Percentiles rank a stretch among this genome's conserved stretches.
phyloP scores from a whole-genome alignment of 2,888 invertebrate species.

The Hofmannophila pseudospretella region DNA sequence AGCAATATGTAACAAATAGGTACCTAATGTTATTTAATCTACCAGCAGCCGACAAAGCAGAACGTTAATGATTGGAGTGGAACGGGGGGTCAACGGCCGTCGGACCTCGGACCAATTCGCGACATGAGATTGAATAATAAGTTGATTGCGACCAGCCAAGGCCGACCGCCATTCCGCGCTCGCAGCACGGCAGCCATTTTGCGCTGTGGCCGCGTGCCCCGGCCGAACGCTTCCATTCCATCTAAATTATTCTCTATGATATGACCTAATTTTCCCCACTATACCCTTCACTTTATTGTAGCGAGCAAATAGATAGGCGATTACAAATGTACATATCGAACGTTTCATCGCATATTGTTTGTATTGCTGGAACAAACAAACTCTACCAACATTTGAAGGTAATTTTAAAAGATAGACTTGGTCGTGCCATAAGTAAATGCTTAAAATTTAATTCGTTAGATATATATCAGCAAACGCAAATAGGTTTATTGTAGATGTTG shows the following conservation, averaged over 20 bases:
- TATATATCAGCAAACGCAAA: conserved; percentile 10
- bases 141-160: conserved; percentile 71
- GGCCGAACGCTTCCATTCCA: conserved; percentile 34
- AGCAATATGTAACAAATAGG: conserved; percentile 18
- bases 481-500: conserved; percentile 9
- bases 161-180: conserved; percentile 64
- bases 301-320: background rate
- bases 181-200: conserved; percentile 60
- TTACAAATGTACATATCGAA: too few species aligned
- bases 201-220: conserved; percentile 32
- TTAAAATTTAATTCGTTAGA: too few species aligned
- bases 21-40: conserved; percentile 22
- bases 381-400: too few species aligned
- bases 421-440: too few species aligned
- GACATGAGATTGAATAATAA: conserved; percentile 78
- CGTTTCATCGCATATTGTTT: too few species aligned
- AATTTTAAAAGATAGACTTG: too few species aligned
- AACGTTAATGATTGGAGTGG: conserved; percentile 44
- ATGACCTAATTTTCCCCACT: conserved; percentile 36
- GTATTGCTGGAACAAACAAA: background rate
- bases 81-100: conserved; percentile 57
- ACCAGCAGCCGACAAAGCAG: conserved; percentile 23
- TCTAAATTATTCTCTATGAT: conserved; percentile 24
- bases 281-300: conserved; percentile 10
- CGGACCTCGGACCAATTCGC: conserved; percentile 75